Evolutionary conservation across 1,140 invertebrate genomes (phyloP), one percentile per base, ranked within the genome.

Genomic region (Drosophila watanabei): DNA sequence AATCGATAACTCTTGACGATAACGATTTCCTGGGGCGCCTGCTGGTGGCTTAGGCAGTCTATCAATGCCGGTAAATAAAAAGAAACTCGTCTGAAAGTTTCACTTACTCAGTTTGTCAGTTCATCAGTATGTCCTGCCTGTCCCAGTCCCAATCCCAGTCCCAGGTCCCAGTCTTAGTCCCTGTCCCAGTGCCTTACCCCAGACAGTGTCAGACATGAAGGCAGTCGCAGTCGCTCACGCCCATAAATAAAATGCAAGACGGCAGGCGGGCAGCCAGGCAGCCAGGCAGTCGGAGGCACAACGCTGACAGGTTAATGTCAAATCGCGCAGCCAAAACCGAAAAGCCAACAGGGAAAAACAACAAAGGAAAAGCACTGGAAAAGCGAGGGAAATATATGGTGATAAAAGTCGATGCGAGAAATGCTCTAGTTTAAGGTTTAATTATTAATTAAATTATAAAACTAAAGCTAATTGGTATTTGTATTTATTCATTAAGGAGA

Each of bases 281-380:
- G 65, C 32, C 72, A 76, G 49, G 35, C 66, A 68, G 48, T 61
- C 49, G 64, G 56, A 79, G 75, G 64, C 75, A 78, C 51, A 43
- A 33, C 54, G 71, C 63, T 88, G 84, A 86, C 83, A 86, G 83
- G 84, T 86, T 88, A 86, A 86, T 86, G 83, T 88, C 83, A 86
- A 86, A 86, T 88, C 84, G 84, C 41, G 46, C 62, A 69, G 66
- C 84, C 83, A 75, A 87, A 85, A 88, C 70, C 71, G 73, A 76
- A 76, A 73, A 89, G 64, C 79, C 82, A 86, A 79, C 58, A 76
- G 51, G 43, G 46, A 46, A 57, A 70, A 69, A 70, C 20, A 43
- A 56, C 41, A 65, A 60, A 65, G 45, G 35, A 54, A 75, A 75
- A 80, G 24, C 33, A n/a, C 8, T 24, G 46, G 32, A 24, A 24